A percentile compares a stretch with the other conserved stretches of the same genome.
These are phyloP conservation scores for Plumapathes pennacea DNA, from an alignment of 92 coral and sea anemone genomes.

Conservation along the genomic window DNA sequence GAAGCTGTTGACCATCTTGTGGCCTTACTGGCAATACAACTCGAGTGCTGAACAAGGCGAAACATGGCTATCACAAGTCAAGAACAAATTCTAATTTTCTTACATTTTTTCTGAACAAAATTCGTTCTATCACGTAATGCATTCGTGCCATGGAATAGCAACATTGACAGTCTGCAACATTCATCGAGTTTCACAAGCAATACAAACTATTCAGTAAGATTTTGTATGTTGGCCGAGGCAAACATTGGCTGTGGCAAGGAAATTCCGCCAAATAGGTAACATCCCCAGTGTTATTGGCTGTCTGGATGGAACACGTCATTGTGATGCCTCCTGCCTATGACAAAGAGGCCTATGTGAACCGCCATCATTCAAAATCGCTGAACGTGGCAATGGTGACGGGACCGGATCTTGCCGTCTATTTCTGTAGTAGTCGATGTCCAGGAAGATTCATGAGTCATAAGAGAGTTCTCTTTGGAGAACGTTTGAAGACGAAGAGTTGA, in stretches of 20 bases:
- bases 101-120: no score
- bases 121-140: conserved; percentile 24
- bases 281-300: conserved; percentile 14
- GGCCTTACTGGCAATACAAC: no score
- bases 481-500: conserved; percentile 16
- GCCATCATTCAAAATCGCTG: conserved; percentile 30
- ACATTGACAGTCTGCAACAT: conserved; percentile 25
- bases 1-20: conserved; percentile 3
- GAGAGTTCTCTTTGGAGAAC: conserved; percentile 23
- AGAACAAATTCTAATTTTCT: no score
- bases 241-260: conserved; percentile 1
- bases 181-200: conserved; percentile 17
- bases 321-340: conserved; percentile 12
- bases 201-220: conserved; percentile 21
- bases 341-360: conserved; percentile 24
- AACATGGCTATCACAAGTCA: no score
- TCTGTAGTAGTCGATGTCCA: conserved; percentile 20
- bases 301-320: conserved; percentile 19
- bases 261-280: conserved; percentile 6
- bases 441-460: no score
- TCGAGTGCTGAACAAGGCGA: no score
- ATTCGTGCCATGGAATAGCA: conserved; percentile 31
- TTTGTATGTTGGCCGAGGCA: conserved; percentile 5
- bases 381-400: conserved; percentile 25
- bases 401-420: conserved; percentile 11